A percentile compares a stretch with the other conserved stretches of the same genome.
Conservation (phyloP, 2,888 invertebrate species). For the Cryptosula pallasiana region DNA sequence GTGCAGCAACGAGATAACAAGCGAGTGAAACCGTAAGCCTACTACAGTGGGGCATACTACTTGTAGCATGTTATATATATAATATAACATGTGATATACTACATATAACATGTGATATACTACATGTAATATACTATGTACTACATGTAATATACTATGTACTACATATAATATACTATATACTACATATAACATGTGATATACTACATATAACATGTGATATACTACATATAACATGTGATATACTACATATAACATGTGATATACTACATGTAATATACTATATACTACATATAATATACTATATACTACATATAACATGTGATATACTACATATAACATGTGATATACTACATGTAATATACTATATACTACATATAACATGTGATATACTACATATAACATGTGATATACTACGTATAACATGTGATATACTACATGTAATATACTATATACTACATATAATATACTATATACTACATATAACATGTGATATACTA, state of each 20-base stretch:
- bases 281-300: not conserved
- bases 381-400: not conserved
- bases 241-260: not conserved
- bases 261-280: not conserved
- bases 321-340: not conserved
- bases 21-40: not conserved
- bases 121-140: not conserved
- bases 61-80: not conserved
- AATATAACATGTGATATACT: not conserved
- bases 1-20: not conserved
- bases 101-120: not conserved
- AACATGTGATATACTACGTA: not conserved
- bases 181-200: not conserved
- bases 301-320: conserved; percentile 3
- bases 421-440: not conserved
- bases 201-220: not conserved
- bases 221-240: not conserved
- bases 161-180: not conserved
- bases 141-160: not conserved
- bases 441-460: not conserved
- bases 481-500: conserved; percentile 6
- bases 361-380: not conserved
- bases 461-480: not conserved
- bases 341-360: not conserved
- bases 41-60: not conserved